Percentiles rank a stretch among this genome's conserved stretches.
Conservation (phyloP, 1,140 invertebrate species). For the Colletes gigas region DNA sequence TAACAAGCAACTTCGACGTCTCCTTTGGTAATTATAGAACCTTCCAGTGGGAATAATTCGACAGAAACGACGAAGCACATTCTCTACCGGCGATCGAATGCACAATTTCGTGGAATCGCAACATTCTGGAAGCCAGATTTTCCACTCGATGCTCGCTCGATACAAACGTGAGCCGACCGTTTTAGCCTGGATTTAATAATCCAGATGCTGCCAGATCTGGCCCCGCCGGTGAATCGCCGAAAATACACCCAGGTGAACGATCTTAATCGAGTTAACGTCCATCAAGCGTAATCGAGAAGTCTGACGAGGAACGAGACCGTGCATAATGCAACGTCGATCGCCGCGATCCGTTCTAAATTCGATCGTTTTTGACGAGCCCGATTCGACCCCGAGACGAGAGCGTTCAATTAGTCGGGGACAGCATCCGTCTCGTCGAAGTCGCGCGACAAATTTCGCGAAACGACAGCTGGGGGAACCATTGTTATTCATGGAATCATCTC, state of each 20-base stretch:
- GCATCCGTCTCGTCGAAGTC: neutral
- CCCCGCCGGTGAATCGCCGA: neutral
- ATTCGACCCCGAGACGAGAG: neutral
- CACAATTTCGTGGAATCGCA: too few relatives aligned
- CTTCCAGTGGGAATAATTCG: too few relatives aligned
- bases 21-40: too few relatives aligned
- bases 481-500: constrained; percentile 39
- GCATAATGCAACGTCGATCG: constrained; percentile 22
- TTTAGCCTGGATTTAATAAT: neutral
- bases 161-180: neutral
- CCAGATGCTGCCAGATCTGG: too few relatives aligned
- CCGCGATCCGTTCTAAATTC: neutral
- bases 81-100: too few relatives aligned
- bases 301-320: neutral
- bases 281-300: constrained; percentile 18
- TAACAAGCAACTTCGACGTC: too few relatives aligned
- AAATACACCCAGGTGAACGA: constrained; percentile 27
- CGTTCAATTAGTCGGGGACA: constrained; percentile 20
- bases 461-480: constrained; percentile 15
- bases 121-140: neutral
- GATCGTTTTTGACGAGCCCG: neutral
- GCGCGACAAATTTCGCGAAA: constrained; percentile 16
- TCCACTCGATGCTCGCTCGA: neutral
- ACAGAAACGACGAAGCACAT: too few relatives aligned
- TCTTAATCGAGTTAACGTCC: constrained; percentile 37